Percentiles rank a stretch among this genome's conserved stretches.
phyloP scores from a whole-genome alignment of 2,113 vertebrate genomes.

The Etheostoma spectabile region DNA sequence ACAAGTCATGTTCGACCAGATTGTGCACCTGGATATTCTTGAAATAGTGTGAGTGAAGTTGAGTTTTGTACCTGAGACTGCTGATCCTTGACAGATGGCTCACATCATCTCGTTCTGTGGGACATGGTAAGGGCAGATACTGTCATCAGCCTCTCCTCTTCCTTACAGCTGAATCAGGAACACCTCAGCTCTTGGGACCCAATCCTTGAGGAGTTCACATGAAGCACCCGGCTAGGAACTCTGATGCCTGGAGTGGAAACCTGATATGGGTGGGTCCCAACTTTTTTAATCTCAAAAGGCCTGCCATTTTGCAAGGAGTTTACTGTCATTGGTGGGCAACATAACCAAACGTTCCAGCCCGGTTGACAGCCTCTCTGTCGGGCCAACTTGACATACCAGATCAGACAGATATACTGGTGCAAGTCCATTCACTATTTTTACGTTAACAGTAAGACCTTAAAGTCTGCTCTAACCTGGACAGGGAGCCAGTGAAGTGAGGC shows the following conservation, averaged over 20 bases:
- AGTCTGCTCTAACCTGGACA: too few species aligned
- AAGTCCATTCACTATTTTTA: too few species aligned
- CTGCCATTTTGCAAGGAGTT: neutral
- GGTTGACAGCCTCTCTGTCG: neutral
- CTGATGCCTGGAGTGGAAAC: neutral
- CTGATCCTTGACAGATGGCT: neutral
- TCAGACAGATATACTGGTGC: too few species aligned
- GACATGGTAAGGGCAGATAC: neutral
- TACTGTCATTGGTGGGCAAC: neutral
- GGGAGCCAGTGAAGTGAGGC: too few species aligned
- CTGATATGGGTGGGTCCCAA: neutral
- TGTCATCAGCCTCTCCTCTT: neutral
- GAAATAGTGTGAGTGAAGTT: neutral
- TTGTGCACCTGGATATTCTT: neutral
- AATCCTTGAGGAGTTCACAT: neutral
- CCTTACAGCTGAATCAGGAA: neutral
- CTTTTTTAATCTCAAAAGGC: neutral
- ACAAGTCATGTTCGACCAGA: neutral
- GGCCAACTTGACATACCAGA: too few species aligned
- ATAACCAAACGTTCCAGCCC: neutral
- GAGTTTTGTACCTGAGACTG: neutral
- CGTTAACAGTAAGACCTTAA: too few species aligned
- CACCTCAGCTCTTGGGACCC: neutral
- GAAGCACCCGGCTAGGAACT: neutral
- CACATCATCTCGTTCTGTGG: neutral